phyloP scores from a whole-genome alignment of 1,140 invertebrate species.

The Magallana ariakensis region DNA sequence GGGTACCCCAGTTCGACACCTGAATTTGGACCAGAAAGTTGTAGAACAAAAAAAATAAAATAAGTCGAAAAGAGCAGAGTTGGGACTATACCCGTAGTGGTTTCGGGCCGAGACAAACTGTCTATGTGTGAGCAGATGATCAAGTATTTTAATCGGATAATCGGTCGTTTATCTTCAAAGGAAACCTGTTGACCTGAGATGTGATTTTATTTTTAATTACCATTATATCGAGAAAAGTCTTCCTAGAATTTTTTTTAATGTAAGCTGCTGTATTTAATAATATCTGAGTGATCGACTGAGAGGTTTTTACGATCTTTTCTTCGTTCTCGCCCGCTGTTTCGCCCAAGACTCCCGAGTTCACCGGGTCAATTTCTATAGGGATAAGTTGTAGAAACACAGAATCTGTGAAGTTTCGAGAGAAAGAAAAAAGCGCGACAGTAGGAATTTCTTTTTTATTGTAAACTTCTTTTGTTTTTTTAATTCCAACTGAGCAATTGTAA shows the following conservation, averaged over 20 bases:
- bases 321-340: slow-evolving; percentile 2
- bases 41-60: background rate
- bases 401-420: background rate
- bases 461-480: too few species aligned
- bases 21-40: background rate
- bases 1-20: background rate
- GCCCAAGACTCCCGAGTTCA: background rate
- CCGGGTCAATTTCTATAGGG: background rate
- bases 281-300: background rate
- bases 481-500: too few species aligned
- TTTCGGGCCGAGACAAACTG: background rate
- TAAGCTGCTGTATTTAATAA: slow-evolving; percentile 25
- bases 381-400: background rate
- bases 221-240: background rate
- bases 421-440: background rate
- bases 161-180: slow-evolving; percentile 23
- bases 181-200: background rate
- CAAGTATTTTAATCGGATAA: slow-evolving; percentile 24
- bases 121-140: slow-evolving; percentile 15
- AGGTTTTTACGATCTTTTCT: background rate
- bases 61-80: background rate
- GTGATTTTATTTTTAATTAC: slow-evolving; percentile 22
- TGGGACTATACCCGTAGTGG: background rate
- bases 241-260: background rate
- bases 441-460: too few species aligned